Base-by-base conservation (phyloP, 2,797 vertebrate species). In the Scomberomorus guttatus region DNA sequence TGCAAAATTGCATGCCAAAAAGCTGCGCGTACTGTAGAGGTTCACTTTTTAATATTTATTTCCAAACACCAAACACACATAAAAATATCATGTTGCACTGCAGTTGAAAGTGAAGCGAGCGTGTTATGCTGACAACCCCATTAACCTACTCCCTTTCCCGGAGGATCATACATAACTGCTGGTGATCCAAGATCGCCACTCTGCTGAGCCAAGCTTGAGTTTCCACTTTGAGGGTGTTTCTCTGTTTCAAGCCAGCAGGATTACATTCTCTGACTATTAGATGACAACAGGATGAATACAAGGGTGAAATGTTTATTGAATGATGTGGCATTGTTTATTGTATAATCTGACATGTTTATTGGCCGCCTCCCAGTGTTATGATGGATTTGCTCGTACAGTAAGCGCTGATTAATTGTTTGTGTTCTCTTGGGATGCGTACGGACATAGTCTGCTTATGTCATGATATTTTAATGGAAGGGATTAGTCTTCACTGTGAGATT, bases 181-280 rank as follows among this genome's bases (percentile, higher is more conserved):
- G 71, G 79, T 72, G 79, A 75, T 83, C 72, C 68, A 69, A 75
- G 77, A 77, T 57, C 63, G 56, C 60, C 3, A 9, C 56, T 48
- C 24, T 17, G 12, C 72, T 39, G 34, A 84, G 89, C 87, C 77
- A 84, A 78, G 27, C 50, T n/a, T 48, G 46, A 71, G 46, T 84
- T 90, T 89, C 77, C 66, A 73, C 55, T 80, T 72, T 66, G 51
- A 86, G 81, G 83, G 81, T 86, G 88, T 90, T 92, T 88, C 73
- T 90, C 20, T 50, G 52, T 74, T 44, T 65, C 76, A 32, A 60
- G 52, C 89, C 80, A 75, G 69, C 29, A 75, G 51, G 55, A 85
- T 86, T 64, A 77, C 64, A 63, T 79, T 44, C 24, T 65, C 56
- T 52, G 37, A 39, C 29, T 68, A 56, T 55, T 3, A 27, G 25